Conservation (phyloP, 92 coral and sea anemone genomes). For the Siderastrea siderea region DNA sequence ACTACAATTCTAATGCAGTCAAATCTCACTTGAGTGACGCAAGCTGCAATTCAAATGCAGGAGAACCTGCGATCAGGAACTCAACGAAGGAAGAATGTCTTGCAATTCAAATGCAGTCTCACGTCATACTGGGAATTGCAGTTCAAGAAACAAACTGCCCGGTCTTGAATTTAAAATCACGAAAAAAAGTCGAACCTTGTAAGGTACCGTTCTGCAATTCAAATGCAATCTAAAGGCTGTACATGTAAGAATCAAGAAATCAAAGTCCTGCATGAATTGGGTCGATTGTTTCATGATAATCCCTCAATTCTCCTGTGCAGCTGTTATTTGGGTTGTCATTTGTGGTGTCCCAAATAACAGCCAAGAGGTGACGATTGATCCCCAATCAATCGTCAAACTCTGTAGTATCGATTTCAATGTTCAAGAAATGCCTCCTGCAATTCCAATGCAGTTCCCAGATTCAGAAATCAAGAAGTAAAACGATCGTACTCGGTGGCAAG, state of each 20-base stretch:
- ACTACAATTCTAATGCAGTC: slow-evolving; percentile 57
- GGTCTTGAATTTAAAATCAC: neutral
- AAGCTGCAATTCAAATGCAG: slow-evolving; percentile 40
- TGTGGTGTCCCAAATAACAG: neutral
- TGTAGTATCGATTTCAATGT: too few species aligned
- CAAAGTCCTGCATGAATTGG: too few species aligned
- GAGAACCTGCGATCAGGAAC: neutral
- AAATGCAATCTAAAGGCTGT: slow-evolving; percentile 25
- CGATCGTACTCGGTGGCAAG: neutral
- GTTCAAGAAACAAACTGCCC: neutral
- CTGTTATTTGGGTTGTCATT: neutral
- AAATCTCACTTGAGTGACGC: neutral
- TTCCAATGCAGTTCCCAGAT: slow-evolving; percentile 27
- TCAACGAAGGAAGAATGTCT: neutral
- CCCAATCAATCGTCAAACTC: too few species aligned
- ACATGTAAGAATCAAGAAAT: neutral
- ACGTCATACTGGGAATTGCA: neutral
- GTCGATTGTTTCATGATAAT: too few species aligned
- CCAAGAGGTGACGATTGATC: too few species aligned
- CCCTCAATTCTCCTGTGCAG: neutral
- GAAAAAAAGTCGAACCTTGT: neutral
- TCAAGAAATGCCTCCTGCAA: slow-evolving; percentile 5
- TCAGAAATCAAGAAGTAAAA: neutral
- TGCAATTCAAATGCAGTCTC: slow-evolving; percentile 66
- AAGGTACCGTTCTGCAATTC: slow-evolving; percentile 30